Conservation (phyloP, 2,888 invertebrate species). For the Nineta flava region DNA sequence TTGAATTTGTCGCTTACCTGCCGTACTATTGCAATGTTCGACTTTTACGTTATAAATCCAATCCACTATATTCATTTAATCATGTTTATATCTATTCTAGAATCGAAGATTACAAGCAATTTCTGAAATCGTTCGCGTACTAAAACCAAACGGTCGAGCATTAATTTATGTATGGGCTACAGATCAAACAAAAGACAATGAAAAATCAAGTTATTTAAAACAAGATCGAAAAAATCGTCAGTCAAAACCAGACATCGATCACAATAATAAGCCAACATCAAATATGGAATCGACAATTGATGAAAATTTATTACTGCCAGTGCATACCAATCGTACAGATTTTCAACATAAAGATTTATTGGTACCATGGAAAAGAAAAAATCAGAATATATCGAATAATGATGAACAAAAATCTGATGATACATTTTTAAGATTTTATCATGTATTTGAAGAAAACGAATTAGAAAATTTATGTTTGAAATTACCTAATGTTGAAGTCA, state of each 20-base stretch:
- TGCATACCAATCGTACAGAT: slow-evolving; percentile 82
- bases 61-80: too few species aligned
- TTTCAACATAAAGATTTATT: slow-evolving; percentile 82
- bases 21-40: too few species aligned
- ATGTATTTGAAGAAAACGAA: slow-evolving; percentile 80
- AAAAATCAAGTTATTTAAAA: slow-evolving; percentile 54
- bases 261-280: slow-evolving; percentile 16
- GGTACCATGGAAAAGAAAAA: slow-evolving; percentile 85
- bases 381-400: slow-evolving; percentile 21
- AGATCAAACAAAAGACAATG: slow-evolving; percentile 54
- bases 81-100: slow-evolving; percentile 27
- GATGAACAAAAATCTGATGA: slow-evolving; percentile 25
- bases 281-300: slow-evolving; percentile 16
- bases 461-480: slow-evolving; percentile 46
- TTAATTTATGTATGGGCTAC: slow-evolving; percentile 95
- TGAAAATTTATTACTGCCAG: slow-evolving; percentile 36
- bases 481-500: slow-evolving; percentile 35
- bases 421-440: slow-evolving; percentile 76
- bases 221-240: slow-evolving; percentile 36
- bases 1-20: too few species aligned
- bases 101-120: slow-evolving; percentile 60
- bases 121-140: slow-evolving; percentile 54
- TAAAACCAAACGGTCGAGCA: slow-evolving; percentile 56
- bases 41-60: too few species aligned
- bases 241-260: slow-evolving; percentile 13